Base-by-base conservation (phyloP, 2,888 invertebrate species). In the Laothoe populi region DNA sequence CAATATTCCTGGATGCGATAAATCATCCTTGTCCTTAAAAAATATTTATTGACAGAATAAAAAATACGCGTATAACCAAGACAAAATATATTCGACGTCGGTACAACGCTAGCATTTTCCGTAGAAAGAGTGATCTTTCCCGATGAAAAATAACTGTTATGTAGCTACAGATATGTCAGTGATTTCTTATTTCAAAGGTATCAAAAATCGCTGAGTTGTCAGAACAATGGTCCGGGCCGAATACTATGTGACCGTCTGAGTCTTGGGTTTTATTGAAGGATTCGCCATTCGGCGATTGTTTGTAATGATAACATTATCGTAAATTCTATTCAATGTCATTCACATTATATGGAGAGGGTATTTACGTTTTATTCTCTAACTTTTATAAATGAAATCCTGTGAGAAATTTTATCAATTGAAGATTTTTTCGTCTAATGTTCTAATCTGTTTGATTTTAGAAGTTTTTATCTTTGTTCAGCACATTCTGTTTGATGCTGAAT, bases 201-300 rank as follows among this genome's bases (percentile, higher is more conserved):
- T 84, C 81, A 83, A 82, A 85, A 83, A 78, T 80, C 75, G 74
- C 78, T 76, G 79, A 79, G 72, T 78, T 78, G 77, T 78, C 79
- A 78, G 78, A 73, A 81, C 78, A 82, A 78, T 80, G 75, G 74
- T 63, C 71, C 62, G 64, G 62, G 69, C 64, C 67, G 75, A 77
- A 76, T 77, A 75, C 71, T 77, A 75, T 81, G 75, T 75, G 74
- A 76, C 77, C 74, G 70, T 65, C 64, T 69, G 62, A 69, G 66
- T 61, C 67, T 72, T 63, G 58, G 68, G 61, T 74, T 77, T 77
- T 74, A 75, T 80, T 75, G 70, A 74, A 72, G 72, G 73, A 79
- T 79, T 81, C 73, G 70, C 75, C 67, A 74, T 72, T 71, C 74
- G 74, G 77, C 78, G 71, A 61, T 61, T 61, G 71, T 71, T 73